These are phyloP conservation scores for Pleuronectes platessa DNA, from an alignment of 2,113 vertebrate genomes.

Conservation along the genomic window DNA sequence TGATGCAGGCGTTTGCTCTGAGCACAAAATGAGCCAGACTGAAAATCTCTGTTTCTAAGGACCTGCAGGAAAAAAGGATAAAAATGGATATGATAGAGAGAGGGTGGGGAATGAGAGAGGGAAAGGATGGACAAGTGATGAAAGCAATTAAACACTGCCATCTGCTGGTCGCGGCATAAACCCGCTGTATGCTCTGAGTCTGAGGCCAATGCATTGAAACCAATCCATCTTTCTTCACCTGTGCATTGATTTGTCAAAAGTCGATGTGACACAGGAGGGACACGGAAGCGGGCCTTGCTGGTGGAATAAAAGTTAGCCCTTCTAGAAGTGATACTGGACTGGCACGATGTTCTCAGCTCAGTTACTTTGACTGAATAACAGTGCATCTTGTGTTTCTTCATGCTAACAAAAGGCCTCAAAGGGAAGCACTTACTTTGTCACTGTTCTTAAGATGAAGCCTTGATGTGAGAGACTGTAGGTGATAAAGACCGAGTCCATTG, in stretches of 20 bases:
- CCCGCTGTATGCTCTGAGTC: not conserved
- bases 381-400: conserved; percentile 33
- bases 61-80: conserved; percentile 72
- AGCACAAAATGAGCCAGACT: conserved; percentile 41
- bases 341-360: conserved; percentile 26
- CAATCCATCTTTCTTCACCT: conserved; percentile 57
- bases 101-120: conserved; percentile 47
- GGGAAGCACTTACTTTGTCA: conserved; percentile 46
- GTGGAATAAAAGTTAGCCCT: conserved; percentile 34
- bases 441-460: conserved; percentile 35
- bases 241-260: conserved; percentile 42
- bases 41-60: conserved; percentile 76
- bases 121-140: conserved; percentile 12
- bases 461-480: conserved; percentile 36
- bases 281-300: conserved; percentile 6
- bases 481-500: not conserved
- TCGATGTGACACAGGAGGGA: conserved; percentile 63
- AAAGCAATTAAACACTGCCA: conserved; percentile 72
- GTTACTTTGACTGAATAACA: conserved; percentile 40
- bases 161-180: conserved; percentile 55
- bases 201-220: conserved; percentile 49
- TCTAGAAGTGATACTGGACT: conserved; percentile 34
- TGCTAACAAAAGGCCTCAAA: conserved; percentile 20
- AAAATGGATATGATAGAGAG: conserved; percentile 71
- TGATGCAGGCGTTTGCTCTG: conserved; percentile 41